phyloP scores from a whole-genome alignment of 2,888 invertebrate genomes.

The Terebella lapidaria region DNA sequence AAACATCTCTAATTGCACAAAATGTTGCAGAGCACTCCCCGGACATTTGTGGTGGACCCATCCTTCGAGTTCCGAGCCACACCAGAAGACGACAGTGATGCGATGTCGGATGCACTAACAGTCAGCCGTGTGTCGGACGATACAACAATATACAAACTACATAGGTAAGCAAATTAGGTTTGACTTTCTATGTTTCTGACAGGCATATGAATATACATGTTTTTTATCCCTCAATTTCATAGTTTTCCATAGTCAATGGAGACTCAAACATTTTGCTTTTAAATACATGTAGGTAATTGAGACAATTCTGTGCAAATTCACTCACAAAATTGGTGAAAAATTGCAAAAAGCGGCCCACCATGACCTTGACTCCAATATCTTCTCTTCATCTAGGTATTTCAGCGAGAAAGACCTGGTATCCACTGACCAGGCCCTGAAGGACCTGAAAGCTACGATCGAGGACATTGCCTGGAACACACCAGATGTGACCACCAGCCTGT shows the following conservation, averaged over 20 bases:
- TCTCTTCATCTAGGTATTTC: slow-evolving; percentile 36
- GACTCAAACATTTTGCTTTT: too few species aligned
- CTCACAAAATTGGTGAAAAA: background rate
- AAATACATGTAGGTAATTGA: too few species aligned
- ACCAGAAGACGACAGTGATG: background rate
- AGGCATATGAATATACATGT: too few species aligned
- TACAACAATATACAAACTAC: slow-evolving; percentile 49
- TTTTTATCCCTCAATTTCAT: too few species aligned
- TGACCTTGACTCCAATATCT: too few species aligned
- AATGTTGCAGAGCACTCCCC: too few species aligned
- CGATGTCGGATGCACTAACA: slow-evolving; percentile 46
- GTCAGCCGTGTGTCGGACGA: slow-evolving; percentile 52
- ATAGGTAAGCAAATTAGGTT: slow-evolving; percentile 34
- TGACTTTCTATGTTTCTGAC: too few species aligned
- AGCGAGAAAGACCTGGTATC: slow-evolving; percentile 54
- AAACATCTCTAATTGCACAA: too few species aligned
- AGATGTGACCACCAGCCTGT: background rate
- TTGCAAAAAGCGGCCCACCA: slow-evolving; percentile 27
- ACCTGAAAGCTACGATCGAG: background rate
- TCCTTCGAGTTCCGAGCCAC: too few species aligned
- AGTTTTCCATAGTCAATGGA: too few species aligned
- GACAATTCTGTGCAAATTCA: too few species aligned
- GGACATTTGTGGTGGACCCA: too few species aligned
- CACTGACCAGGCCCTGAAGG: slow-evolving; percentile 20
- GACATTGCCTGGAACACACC: background rate